These are phyloP conservation scores for Lanius collurio DNA, from an alignment of 2,113 vertebrate genomes.

Conservation along the genomic window DNA sequence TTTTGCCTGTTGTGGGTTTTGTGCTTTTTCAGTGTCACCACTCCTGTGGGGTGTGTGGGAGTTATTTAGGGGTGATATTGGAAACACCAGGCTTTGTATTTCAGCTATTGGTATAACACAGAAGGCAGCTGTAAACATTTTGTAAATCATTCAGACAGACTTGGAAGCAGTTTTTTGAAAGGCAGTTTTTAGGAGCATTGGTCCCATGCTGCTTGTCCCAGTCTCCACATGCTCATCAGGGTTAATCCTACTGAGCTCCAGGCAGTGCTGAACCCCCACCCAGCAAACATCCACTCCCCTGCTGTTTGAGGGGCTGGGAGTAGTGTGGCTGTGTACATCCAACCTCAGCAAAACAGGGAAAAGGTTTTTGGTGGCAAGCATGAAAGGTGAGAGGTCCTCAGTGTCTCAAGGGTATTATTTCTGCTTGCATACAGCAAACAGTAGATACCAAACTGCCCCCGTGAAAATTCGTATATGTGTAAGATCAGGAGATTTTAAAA, in stretches of 20 bases:
- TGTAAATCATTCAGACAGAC: neutral
- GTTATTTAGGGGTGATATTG: neutral
- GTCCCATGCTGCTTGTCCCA: accelerated
- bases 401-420: neutral
- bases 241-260: neutral
- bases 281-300: neutral
- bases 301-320: neutral
- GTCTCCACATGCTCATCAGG: neutral
- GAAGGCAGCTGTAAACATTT: neutral
- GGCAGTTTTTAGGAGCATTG: neutral
- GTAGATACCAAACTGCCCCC: neutral
- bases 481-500: neutral
- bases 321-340: neutral
- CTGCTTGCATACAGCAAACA: neutral
- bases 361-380: neutral
- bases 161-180: neutral
- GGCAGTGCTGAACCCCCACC: neutral
- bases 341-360: neutral
- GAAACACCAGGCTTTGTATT: neutral
- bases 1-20: neutral
- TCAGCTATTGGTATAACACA: neutral
- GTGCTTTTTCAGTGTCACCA: neutral
- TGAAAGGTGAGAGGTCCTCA: neutral
- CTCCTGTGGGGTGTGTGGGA: accelerated
- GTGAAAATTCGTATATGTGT: neutral